These are phyloP conservation scores for Dascillus cervinus DNA, from an alignment of 2,888 invertebrate species.

Conservation along the genomic window DNA sequence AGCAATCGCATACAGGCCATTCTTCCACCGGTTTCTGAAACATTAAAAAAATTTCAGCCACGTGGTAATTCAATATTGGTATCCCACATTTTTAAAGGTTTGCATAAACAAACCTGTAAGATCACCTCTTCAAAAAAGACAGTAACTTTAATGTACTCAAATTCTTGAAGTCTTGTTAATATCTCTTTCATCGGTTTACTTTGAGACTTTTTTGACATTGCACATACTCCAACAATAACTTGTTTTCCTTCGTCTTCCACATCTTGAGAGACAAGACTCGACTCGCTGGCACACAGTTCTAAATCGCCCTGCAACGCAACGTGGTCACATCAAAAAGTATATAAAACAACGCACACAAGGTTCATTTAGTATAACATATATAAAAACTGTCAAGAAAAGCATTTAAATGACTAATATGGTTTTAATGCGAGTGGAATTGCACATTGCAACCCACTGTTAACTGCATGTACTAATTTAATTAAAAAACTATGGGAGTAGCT, in stretches of 20 bases:
- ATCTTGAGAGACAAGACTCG: constrained; percentile 40
- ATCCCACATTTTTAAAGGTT: no score
- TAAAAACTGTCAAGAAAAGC: no score
- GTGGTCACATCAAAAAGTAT: no score
- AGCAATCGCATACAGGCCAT: constrained; percentile 96
- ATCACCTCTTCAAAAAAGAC: constrained; percentile 96
- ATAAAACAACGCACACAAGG: no score
- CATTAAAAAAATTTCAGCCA: neutral
- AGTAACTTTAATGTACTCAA: constrained; percentile 90
- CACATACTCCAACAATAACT: constrained; percentile 96
- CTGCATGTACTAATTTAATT: no score
- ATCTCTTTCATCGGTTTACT: constrained; percentile 99
- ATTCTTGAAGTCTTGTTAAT: constrained; percentile 88
- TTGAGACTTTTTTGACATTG: constrained; percentile 99
- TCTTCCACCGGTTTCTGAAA: constrained; percentile 86
- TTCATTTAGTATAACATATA: no score
- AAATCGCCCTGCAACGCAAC: constrained; percentile 69
- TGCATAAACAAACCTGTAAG: constrained; percentile 70
- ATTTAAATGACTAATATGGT: no score
- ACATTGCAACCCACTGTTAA: no score
- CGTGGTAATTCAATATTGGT: no score
- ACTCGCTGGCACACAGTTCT: constrained; percentile 56
- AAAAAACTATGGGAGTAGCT: neutral
- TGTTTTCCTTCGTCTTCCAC: constrained; percentile 67
- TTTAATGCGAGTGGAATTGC: no score